phyloP scores from a whole-genome alignment of 2,797 vertebrate genomes.

The Paratrypauchen microcephalus region DNA sequence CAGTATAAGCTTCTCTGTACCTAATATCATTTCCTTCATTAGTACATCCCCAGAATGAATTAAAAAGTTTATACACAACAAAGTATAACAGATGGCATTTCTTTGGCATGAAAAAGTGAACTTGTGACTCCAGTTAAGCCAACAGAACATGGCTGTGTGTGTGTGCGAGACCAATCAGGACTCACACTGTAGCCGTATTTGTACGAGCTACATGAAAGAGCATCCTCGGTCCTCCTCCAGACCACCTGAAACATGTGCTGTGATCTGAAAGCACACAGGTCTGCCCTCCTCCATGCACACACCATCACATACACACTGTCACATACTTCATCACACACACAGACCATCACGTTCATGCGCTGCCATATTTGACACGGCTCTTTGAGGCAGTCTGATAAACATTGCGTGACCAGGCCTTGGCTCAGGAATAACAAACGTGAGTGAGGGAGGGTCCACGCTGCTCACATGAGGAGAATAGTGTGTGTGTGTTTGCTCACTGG shows the following conservation, averaged over 20 bases:
- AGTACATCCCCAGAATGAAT: not conserved
- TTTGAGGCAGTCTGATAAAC: slow-evolving; percentile 67
- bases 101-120: not conserved
- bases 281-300: slow-evolving; percentile 20
- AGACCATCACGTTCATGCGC: slow-evolving; percentile 20
- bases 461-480: slow-evolving; percentile 47
- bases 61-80: not conserved
- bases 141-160: slow-evolving; percentile 5
- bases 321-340: not conserved
- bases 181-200: slow-evolving; percentile 16
- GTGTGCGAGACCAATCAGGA: slow-evolving; percentile 2
- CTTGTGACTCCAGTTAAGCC: not conserved
- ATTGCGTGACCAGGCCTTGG: slow-evolving; percentile 62
- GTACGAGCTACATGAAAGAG: slow-evolving; percentile 37
- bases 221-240: slow-evolving; percentile 26
- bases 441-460: slow-evolving; percentile 42
- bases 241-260: slow-evolving; percentile 47
- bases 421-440: slow-evolving; percentile 67
- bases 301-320: too few relatives aligned
- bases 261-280: slow-evolving; percentile 33
- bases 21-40: not conserved
- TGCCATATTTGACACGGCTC: slow-evolving; percentile 47
- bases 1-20: not conserved
- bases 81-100: not conserved
- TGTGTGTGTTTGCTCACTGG: slow-evolving; percentile 43